Evolutionary conservation across 2,113 vertebrate genomes (phyloP).

Genomic region (Pteropus alecto): DNA sequence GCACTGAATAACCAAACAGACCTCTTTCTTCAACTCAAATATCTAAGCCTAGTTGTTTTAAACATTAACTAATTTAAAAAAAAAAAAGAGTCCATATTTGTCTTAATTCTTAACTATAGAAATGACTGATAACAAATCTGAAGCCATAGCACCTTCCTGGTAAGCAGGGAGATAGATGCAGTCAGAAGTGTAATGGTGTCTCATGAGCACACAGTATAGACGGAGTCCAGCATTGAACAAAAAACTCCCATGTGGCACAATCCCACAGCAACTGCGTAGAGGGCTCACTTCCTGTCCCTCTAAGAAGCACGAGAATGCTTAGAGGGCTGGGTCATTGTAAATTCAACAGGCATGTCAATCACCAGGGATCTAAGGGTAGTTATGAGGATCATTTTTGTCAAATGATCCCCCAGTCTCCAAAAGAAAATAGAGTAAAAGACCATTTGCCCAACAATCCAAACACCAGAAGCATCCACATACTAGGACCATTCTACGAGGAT

Average conservation of each 20-base stretch:
- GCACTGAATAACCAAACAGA: neutral
- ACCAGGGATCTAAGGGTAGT: neutral
- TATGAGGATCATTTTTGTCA: neutral
- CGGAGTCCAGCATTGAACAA: neutral
- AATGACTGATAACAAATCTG: neutral
- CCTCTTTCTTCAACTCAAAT: neutral
- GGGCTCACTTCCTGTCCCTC: accelerated
- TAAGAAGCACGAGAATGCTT: neutral
- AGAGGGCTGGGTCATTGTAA: neutral
- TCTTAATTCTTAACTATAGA: neutral
- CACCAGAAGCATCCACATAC: neutral
- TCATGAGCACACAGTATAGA: neutral
- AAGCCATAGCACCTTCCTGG: neutral
- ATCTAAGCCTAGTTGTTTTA: neutral
- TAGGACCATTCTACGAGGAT: neutral
- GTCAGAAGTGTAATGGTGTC: neutral
- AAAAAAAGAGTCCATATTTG: neutral
- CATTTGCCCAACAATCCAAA: neutral
- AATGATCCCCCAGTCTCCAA: neutral
- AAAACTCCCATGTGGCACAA: neutral
- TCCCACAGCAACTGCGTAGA: neutral
- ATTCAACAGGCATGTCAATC: neutral
- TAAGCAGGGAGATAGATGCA: neutral
- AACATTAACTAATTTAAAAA: neutral
- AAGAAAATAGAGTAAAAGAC: neutral